phyloP scores from a whole-genome alignment of 2,113 vertebrate genomes.

The Equus przewalskii region DNA sequence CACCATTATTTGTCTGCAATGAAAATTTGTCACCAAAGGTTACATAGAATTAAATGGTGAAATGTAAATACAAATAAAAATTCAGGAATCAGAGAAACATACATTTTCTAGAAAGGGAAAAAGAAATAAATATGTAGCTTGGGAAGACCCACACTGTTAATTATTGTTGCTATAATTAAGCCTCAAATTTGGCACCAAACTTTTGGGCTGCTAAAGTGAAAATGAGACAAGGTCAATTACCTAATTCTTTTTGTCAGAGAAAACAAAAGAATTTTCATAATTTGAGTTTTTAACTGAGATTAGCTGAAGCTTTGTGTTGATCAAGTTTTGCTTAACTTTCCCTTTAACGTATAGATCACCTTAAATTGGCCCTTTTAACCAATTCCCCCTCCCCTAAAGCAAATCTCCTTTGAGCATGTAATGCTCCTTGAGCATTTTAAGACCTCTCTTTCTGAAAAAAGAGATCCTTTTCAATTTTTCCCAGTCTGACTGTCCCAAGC shows the following conservation, averaged over 20 bases:
- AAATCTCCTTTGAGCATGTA: background rate
- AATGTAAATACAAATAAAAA: background rate
- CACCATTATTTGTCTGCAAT: background rate
- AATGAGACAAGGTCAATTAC: background rate
- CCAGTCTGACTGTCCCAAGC: background rate
- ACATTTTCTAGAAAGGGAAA: background rate
- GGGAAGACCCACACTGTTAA: background rate
- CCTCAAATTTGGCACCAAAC: background rate
- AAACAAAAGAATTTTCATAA: background rate
- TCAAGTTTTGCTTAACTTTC: background rate
- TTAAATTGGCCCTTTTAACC: background rate
- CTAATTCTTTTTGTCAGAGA: background rate
- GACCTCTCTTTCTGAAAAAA: background rate
- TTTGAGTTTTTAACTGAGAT: background rate
- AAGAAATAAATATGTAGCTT: background rate
- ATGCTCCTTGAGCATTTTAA: background rate
- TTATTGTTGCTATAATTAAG: background rate
- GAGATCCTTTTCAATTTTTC: background rate
- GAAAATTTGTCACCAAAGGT: background rate
- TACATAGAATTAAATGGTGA: conserved; percentile 3
- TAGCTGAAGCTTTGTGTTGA: background rate
- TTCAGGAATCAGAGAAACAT: background rate
- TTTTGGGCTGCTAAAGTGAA: background rate
- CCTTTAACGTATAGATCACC: background rate
- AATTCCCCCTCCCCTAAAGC: background rate